Evolutionary conservation across 2,113 vertebrate species (phyloP), one percentile per base, ranked within the genome.

Genomic region (Embiotoca jacksoni): DNA sequence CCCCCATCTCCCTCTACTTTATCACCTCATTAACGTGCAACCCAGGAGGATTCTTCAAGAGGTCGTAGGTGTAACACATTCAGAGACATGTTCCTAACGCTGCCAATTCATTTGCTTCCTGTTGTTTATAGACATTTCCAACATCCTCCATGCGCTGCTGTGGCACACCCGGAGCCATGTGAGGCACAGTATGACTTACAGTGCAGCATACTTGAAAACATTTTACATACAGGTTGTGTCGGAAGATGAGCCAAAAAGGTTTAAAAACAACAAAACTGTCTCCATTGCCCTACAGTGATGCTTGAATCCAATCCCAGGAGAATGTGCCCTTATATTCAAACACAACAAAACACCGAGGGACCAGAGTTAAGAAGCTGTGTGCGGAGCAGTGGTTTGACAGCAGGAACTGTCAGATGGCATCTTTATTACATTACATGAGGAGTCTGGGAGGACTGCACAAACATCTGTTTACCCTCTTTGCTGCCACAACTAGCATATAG

Each of bases 361-460:
- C 49, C 67, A 63, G 73, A 81, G 83, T 79, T 83, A 81, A 80
- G 63, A 84, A 76, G 80, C 70, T 66, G 81, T 72, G 72, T 79
- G 72, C 67, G 77, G 80, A 91, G 84, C 82, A 72, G 73, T 69
- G 72, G 70, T 87, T 82, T 83, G 90, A 93, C 90, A 93, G 90
- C 85, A 90, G 86, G 83, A 92, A 81, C 76, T 84, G 87, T 92
- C 88, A 92, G 87, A 90, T 91, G 89, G 88, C 86, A 85, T 90
- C 88, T 92, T 91, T 92, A 92, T 90, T 89, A 88, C 57, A 72
- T 86, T 82, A 81, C 88, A 77, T 67, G 81, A 86, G 69, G 73
- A 83, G 81, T 91, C 90, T 86, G 84, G 83, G 60, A 81, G 89
- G 90, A 89, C 50, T 55, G 33, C 75, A 84, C 68, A 44, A 89